Conservation (phyloP, 2,113 vertebrate species). For the Glaucidium brasilianum region DNA sequence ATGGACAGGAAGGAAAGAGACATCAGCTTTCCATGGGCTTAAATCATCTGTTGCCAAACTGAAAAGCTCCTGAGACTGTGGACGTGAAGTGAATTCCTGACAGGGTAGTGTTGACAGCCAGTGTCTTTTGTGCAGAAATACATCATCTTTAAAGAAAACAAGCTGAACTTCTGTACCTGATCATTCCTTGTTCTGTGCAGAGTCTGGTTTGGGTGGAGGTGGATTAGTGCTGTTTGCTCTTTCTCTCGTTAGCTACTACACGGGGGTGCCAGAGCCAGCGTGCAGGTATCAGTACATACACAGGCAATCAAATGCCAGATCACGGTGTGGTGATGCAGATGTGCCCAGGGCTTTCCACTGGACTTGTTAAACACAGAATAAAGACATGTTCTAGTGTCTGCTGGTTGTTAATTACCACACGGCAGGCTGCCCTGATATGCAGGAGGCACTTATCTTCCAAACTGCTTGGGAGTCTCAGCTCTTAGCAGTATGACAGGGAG, state of each 20-base stretch:
- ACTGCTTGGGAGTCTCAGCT: not conserved
- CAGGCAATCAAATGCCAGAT: fast-evolving
- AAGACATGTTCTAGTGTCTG: not conserved
- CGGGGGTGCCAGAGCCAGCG: fast-evolving
- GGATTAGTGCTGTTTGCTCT: not conserved
- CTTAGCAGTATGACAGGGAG: not conserved
- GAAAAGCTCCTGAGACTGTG: not conserved
- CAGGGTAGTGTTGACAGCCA: not conserved
- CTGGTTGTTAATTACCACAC: not conserved
- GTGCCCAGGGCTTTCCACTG: not conserved
- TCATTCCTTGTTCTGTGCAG: not conserved
- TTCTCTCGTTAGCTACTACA: not conserved
- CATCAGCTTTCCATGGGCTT: not conserved
- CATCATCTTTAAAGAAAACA: not conserved
- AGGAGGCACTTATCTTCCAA: not conserved
- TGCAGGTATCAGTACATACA: not conserved
- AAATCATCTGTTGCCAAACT: not conserved
- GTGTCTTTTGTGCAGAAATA: not conserved
- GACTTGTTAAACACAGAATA: not conserved
- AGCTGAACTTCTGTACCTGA: not conserved
- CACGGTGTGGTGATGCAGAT: not conserved
- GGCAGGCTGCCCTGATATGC: not conserved
- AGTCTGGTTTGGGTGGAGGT: not conserved
- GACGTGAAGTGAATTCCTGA: not conserved
- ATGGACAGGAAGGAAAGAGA: not conserved